Base-by-base conservation (phyloP, 2,888 invertebrate genomes). In the Pseudolycoriella hygida region DNA sequence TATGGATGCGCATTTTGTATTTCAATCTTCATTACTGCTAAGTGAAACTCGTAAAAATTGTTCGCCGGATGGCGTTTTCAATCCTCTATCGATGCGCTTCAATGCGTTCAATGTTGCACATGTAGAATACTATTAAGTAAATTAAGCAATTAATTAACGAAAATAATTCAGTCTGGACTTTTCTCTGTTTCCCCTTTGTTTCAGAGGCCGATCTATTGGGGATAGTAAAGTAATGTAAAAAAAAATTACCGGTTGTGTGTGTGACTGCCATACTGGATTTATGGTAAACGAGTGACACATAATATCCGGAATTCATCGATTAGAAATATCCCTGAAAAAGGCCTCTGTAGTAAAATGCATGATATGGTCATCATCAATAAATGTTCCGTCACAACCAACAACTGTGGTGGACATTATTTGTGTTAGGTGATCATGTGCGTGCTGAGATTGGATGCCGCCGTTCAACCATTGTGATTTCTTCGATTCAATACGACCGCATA, bases 141-240 rank as follows among this genome's bases (percentile, higher is more conserved):
- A 34, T 34, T 34, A 34, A 34, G 11, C 15, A 34, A 14, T 10
- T 30, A 30, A 30, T 30, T 30, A 49, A 50, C 49, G 52, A 47
- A 51, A 54, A 54, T 67, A 62, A 67, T 25, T 67, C 66, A 67
- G 67, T 67, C 66, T 66, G 67, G 67, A 51, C 30, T 45, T 54
- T 64, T 63, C 5, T 25, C 25, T 34, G 61, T 55, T 55, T 67
- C 68, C 66, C 65, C 66, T 65, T 62, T 71, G 77, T 72, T 81
- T 80, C 82, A 83, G 83, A 83, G 83, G 83, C 83, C 83, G 80
- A 78, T 80, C 80, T 77, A 76, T 74, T 63, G 62, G 64, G 64
- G 62, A 64, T 64, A 63, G 57, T 54, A 53, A 53, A 50, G 47
- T 51, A 49, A 30, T 50, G 8, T 25, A 25, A 25, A 25, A 25